Evolutionary conservation across 2,888 invertebrate species (phyloP).

Genomic region (Eilema caniola): DNA sequence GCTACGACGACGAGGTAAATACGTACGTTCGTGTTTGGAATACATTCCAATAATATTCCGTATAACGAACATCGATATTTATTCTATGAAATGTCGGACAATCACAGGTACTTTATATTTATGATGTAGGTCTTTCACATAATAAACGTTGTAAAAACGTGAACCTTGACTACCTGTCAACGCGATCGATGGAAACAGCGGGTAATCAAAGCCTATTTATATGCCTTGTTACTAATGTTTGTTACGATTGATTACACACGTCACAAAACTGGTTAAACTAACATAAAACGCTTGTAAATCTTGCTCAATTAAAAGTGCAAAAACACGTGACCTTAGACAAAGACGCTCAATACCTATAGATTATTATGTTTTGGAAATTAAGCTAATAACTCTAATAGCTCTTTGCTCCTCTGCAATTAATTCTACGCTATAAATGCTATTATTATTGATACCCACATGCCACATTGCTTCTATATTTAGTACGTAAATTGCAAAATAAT

Average conservation of each 20-base stretch:
- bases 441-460: too few species aligned
- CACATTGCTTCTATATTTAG: too few species aligned
- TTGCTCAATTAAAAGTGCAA: slow-evolving; percentile 6
- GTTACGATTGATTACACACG: background rate
- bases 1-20: background rate
- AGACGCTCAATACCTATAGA: background rate
- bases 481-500: too few species aligned
- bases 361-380: slow-evolving; percentile 9
- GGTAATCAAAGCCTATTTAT: slow-evolving; percentile 2
- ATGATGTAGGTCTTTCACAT: background rate
- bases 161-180: background rate
- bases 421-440: background rate
- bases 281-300: background rate
- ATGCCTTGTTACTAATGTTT: background rate
- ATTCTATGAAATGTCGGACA: background rate
- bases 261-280: background rate
- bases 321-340: slow-evolving; percentile 2
- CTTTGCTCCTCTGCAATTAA: slow-evolving; percentile 12
- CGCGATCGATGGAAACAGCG: background rate
- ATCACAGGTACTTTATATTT: background rate
- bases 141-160: too few species aligned
- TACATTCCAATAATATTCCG: background rate
- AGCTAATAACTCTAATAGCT: slow-evolving; percentile 8
- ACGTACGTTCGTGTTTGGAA: background rate
- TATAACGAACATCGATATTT: background rate